Conservation (phyloP, 2,113 vertebrate genomes). For the Spilogale gracilis region DNA sequence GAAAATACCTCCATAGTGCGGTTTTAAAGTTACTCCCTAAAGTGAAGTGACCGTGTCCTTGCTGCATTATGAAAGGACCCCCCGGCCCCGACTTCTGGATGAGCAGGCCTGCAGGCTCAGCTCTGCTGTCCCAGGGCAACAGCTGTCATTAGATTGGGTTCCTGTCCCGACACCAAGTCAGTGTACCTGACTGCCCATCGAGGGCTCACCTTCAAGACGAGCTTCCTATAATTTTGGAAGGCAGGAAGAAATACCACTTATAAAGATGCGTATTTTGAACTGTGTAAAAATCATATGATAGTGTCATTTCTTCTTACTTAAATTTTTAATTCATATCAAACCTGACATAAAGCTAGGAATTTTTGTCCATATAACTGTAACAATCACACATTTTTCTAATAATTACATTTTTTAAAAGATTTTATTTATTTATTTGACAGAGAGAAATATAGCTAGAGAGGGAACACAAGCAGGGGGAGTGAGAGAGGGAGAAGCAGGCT, state of each 20-base stretch:
- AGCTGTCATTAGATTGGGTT: fast-evolving
- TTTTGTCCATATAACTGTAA: neutral
- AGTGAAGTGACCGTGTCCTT: too few species aligned
- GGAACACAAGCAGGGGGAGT: too few species aligned
- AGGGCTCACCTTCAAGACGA: fast-evolving
- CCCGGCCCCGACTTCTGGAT: neutral
- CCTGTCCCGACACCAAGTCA: neutral
- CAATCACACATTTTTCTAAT: neutral
- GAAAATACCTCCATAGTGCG: too few species aligned
- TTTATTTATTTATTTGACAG: too few species aligned
- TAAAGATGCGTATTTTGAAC: neutral
- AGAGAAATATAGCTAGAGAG: too few species aligned
- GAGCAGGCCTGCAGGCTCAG: fast-evolving
- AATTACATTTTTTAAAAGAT: too few species aligned
- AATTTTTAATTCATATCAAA: neutral
- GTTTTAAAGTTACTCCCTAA: neutral
- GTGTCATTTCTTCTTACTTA: neutral
- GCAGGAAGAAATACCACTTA: neutral
- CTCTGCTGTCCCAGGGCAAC: fast-evolving
- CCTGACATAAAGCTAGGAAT: neutral
- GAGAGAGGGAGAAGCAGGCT: too few species aligned
- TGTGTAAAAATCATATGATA: neutral
- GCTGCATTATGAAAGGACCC: neutral
- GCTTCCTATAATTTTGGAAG: neutral
- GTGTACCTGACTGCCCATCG: fast-evolving